A percentile compares a stretch with the other conserved stretches of the same genome.
Evolutionary conservation across 1,140 invertebrate species (phyloP).

Genomic region (Cydia amplana): DNA sequence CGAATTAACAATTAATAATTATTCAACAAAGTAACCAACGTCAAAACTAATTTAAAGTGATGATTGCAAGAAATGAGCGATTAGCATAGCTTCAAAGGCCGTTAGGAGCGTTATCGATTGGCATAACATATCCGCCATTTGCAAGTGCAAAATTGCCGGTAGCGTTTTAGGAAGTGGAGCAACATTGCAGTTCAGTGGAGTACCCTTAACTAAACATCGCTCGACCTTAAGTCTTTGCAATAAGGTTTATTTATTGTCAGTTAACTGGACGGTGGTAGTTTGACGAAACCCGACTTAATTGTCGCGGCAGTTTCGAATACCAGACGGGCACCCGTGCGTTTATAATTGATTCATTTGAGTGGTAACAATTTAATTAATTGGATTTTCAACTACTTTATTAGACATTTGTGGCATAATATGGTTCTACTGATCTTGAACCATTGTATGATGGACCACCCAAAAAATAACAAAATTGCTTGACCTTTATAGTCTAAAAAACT

Average conservation of each 20-base stretch:
- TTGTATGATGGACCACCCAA: background rate
- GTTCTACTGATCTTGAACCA: background rate
- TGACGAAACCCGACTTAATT: conserved; percentile 51
- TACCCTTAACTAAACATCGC: too few species aligned
- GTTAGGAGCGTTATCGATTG: conserved; percentile 16
- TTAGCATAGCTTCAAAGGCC: conserved; percentile 1
- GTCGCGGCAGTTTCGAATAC: conserved; percentile 47
- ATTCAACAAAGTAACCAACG: background rate
- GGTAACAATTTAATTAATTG: conserved; percentile 1
- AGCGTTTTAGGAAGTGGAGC: conserved; percentile 20
- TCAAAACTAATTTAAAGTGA: conserved; percentile 1
- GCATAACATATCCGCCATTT: conserved; percentile 15
- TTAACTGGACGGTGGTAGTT: conserved; percentile 36
- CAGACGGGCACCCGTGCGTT: conserved; percentile 41
- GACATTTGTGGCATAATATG: background rate
- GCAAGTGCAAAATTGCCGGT: conserved; percentile 30
- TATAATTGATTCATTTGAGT: conserved; percentile 46
- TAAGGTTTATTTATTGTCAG: conserved; percentile 35
- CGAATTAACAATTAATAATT: background rate
- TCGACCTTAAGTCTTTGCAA: background rate
- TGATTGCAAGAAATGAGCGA: background rate
- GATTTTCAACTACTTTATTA: conserved; percentile 2
- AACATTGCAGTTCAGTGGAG: conserved; percentile 8
- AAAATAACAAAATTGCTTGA: background rate
- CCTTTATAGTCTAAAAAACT: background rate